Evolutionary conservation across 2,888 invertebrate genomes (phyloP).

Genomic region (Rotaria sp.): DNA sequence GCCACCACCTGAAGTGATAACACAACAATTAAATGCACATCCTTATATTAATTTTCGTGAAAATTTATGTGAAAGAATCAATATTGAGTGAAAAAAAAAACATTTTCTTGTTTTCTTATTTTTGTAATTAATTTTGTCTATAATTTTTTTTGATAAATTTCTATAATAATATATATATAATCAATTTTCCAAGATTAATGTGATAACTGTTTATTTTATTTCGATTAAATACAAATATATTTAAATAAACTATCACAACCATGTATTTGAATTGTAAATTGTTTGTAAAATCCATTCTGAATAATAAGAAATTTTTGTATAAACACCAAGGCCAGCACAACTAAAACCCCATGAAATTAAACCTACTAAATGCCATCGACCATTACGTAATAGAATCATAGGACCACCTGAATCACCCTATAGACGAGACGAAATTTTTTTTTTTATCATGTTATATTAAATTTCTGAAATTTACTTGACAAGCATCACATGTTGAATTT

Average conservation of each 20-base stretch:
- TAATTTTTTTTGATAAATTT: not conserved
- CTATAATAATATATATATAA: too few relatives aligned
- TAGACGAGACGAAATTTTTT: too few relatives aligned
- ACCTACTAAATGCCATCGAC: not conserved
- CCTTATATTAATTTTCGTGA: not conserved
- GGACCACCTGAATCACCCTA: constrained; percentile 12
- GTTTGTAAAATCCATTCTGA: not conserved
- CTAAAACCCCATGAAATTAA: not conserved
- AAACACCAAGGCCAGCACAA: not conserved
- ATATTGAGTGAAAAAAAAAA: not conserved
- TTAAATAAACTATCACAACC: too few relatives aligned
- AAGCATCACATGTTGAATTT: not conserved
- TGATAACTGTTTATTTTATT: not conserved
- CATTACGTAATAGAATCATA: not conserved
- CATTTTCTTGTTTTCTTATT: not conserved
- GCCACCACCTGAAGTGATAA: not conserved
- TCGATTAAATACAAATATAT: not conserved
- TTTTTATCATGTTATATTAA: not conserved
- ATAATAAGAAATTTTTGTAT: not conserved
- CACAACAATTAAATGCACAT: not conserved
- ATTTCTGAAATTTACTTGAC: not conserved
- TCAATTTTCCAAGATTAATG: not conserved
- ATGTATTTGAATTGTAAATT: not conserved
- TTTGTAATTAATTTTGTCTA: not conserved
- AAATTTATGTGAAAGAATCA: not conserved